A percentile compares a stretch with the other conserved stretches of the same genome.
Conservation (phyloP, 2,797 vertebrate species). For the Melanotaenia boesemani region DNA sequence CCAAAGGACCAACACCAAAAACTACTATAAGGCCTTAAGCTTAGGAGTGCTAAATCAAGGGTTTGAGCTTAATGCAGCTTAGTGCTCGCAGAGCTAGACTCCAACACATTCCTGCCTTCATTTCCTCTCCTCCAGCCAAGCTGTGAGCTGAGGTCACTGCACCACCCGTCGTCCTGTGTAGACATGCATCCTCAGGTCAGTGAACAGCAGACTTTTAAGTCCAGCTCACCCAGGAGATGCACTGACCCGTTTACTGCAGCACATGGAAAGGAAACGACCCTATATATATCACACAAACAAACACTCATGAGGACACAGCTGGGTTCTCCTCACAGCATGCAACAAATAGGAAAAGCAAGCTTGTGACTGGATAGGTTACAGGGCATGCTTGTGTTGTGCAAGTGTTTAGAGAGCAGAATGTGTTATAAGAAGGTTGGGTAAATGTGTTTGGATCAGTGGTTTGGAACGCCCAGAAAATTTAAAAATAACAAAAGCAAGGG, state of each 20-base stretch:
- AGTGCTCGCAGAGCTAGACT: conserved; percentile 29
- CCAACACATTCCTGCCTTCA: conserved; percentile 20
- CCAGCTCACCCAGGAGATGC: conserved; percentile 62
- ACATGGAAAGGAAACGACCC: conserved; percentile 44
- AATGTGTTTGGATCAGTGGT: conserved; percentile 1
- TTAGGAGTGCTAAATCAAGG: conserved; percentile 27
- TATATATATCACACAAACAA: conserved; percentile 33
- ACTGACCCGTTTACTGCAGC: conserved; percentile 68
- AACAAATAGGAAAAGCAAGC: conserved; percentile 41
- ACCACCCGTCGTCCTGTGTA: conserved; percentile 51
- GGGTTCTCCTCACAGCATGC: conserved; percentile 39
- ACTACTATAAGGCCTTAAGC: conserved; percentile 4
- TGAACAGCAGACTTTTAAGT: conserved; percentile 56
- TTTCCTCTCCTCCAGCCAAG: conserved; percentile 37
- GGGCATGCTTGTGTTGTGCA: conserved; percentile 25
- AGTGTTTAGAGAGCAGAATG: conserved; percentile 33
- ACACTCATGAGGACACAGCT: conserved; percentile 31
- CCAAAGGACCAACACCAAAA: conserved; percentile 20
- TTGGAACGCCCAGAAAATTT: not conserved
- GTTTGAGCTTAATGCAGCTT: conserved; percentile 18
- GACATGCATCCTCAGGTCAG: conserved; percentile 68
- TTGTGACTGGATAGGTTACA: conserved; percentile 52
- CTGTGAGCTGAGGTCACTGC: conserved; percentile 52
- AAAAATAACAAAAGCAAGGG: not conserved
- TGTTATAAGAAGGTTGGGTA: conserved; percentile 17